A percentile compares a stretch with the other conserved stretches of the same genome.
These are phyloP conservation scores for Beaufortia kweichowensis DNA, from an alignment of 2,113 vertebrate genomes.

Conservation along the genomic window DNA sequence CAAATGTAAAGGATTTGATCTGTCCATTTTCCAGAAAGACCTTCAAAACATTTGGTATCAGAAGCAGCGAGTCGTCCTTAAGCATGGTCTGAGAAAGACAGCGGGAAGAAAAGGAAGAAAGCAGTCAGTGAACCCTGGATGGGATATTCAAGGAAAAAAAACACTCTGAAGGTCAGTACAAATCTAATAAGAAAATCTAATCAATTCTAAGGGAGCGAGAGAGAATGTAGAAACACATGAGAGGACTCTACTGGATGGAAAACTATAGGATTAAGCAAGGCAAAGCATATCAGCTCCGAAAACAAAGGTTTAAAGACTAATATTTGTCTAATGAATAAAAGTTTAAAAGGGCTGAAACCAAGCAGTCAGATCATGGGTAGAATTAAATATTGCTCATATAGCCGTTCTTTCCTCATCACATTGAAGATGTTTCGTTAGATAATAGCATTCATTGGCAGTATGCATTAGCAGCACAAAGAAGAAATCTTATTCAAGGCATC, in stretches of 20 bases:
- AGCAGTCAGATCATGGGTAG: constrained; percentile 15
- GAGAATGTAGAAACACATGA: constrained; percentile 26
- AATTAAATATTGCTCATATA: neutral
- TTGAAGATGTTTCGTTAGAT: neutral
- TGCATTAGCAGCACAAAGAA: neutral
- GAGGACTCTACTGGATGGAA: constrained; percentile 46
- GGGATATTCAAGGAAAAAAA: constrained; percentile 30
- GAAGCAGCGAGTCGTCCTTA: constrained; percentile 95
- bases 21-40: constrained; percentile 99
- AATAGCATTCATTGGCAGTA: neutral
- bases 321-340: constrained; percentile 4
- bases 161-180: constrained; percentile 31
- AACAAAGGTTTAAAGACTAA: constrained; percentile 34
- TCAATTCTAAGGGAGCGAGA: constrained; percentile 15
- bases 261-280: constrained; percentile 3
- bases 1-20: constrained; percentile 98
- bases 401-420: neutral
- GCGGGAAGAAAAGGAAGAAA: constrained; percentile 28
- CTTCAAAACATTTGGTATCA: constrained; percentile 97
- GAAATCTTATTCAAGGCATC: neutral
- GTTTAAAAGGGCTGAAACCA: constrained; percentile 39
- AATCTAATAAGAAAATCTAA: constrained; percentile 34
- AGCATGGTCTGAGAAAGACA: constrained; percentile 87
- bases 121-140: constrained; percentile 9
- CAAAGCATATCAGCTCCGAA: constrained; percentile 12